A percentile compares a stretch with the other conserved stretches of the same genome.
These are phyloP conservation scores for Falcunculus frontatus DNA, from an alignment of 2,113 vertebrate species.

Conservation along the genomic window DNA sequence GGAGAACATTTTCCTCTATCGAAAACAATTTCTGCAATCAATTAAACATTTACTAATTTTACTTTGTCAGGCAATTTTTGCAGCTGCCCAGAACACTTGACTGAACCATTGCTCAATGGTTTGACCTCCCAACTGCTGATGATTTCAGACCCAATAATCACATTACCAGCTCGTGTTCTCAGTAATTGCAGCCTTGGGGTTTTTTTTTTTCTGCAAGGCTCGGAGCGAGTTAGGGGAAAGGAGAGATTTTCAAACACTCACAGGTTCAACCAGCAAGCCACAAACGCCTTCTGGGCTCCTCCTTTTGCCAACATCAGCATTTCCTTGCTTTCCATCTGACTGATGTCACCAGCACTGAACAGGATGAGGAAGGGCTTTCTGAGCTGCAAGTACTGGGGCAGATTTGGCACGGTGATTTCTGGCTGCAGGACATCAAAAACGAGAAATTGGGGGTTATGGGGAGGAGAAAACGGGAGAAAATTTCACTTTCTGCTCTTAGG, in stretches of 20 bases:
- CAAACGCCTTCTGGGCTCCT: conserved; percentile 51
- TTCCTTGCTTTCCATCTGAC: conserved; percentile 63
- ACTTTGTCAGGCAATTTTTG: neutral
- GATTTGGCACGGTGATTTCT: conserved; percentile 87
- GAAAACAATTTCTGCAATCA: neutral
- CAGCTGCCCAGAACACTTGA: neutral
- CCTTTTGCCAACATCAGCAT: conserved; percentile 65
- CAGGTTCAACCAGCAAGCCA: conserved; percentile 90
- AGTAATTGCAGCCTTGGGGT: neutral
- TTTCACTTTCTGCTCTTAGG: neutral
- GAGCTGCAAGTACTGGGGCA: conserved; percentile 78
- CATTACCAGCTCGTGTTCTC: neutral
- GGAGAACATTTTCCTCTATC: neutral
- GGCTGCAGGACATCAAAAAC: conserved; percentile 70
- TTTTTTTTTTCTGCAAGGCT: neutral
- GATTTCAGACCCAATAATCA: neutral
- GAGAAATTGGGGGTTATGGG: neutral
- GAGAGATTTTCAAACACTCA: conserved; percentile 54
- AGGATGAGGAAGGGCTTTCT: conserved; percentile 84
- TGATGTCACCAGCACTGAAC: conserved; percentile 79
- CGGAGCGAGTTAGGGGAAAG: neutral
- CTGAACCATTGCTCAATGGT: neutral
- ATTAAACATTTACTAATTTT: neutral
- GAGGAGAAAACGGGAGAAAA: neutral
- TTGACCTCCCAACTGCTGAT: neutral